Evolutionary conservation across 2,113 vertebrate genomes (phyloP).

Genomic region (Myrmecobius fasciatus): DNA sequence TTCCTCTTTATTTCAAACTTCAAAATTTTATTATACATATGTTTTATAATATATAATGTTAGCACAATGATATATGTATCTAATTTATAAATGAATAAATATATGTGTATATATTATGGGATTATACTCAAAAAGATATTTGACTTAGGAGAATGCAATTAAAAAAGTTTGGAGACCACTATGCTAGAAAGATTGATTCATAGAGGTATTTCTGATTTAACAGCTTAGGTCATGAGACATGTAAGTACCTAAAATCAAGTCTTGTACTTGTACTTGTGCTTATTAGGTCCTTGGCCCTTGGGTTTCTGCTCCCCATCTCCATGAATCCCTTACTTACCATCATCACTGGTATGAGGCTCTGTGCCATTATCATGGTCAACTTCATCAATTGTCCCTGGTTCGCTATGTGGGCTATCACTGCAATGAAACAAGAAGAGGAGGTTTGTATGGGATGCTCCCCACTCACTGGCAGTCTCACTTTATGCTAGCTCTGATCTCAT

Average conservation of each 20-base stretch:
- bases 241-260: background rate
- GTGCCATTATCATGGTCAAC: constrained; percentile 96
- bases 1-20: background rate
- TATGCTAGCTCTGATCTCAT: background rate
- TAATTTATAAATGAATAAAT: background rate
- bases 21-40: background rate
- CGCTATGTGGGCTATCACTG: constrained; percentile 98
- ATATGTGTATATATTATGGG: background rate
- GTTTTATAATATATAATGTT: background rate
- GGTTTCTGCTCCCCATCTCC: background rate
- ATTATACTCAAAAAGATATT: background rate
- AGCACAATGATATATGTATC: background rate
- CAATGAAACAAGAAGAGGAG: constrained; percentile 46
- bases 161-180: background rate
- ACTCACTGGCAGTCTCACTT: background rate
- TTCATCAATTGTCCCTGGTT: constrained; percentile 97
- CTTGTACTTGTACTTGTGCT: too few species aligned
- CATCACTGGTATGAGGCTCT: constrained; percentile 97
- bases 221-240: background rate
- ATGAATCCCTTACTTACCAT: constrained; percentile 87
- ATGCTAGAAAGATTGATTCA: background rate
- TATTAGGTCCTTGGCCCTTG: background rate
- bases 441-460: background rate
- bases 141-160: background rate
- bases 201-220: background rate